phyloP scores from a whole-genome alignment of 2,797 vertebrate species.

The Poecilia velifera region DNA sequence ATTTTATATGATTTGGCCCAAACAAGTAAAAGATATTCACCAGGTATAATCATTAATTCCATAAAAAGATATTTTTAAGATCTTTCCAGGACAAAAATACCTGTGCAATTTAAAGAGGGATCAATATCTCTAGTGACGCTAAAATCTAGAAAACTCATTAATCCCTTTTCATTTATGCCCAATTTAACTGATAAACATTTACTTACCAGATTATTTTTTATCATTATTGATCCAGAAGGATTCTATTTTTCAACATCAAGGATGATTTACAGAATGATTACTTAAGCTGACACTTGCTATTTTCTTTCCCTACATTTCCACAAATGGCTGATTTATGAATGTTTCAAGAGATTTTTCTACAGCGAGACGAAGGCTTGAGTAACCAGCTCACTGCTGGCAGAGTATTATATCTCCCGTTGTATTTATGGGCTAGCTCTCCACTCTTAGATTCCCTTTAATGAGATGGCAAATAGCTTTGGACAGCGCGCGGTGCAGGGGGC shows the following conservation, averaged over 20 bases:
- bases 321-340: slow-evolving; percentile 9
- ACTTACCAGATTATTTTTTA: not conserved
- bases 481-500: slow-evolving; percentile 7
- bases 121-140: not conserved
- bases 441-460: not conserved
- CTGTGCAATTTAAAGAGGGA: slow-evolving; percentile 9
- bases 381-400: slow-evolving; percentile 4
- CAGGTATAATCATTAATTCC: not conserved
- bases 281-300: slow-evolving; percentile 7
- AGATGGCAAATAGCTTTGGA: slow-evolving; percentile 22
- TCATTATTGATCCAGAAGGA: slow-evolving; percentile 18
- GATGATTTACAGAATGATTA: slow-evolving; percentile 17
- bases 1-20: not conserved
- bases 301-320: not conserved
- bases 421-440: slow-evolving; percentile 2
- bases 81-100: not conserved
- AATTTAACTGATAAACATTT: slow-evolving; percentile 1
- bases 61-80: not conserved
- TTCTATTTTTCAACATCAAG: slow-evolving; percentile 15
- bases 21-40: not conserved
- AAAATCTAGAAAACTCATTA: slow-evolving; percentile 1
- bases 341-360: not conserved
- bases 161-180: not conserved
- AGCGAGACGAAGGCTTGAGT: not conserved
- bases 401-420: not conserved